These are phyloP conservation scores for Aurelia coerulea DNA, from an alignment of 30 jellyfish, hydroid and myxozoan species.

Conservation along the genomic window DNA sequence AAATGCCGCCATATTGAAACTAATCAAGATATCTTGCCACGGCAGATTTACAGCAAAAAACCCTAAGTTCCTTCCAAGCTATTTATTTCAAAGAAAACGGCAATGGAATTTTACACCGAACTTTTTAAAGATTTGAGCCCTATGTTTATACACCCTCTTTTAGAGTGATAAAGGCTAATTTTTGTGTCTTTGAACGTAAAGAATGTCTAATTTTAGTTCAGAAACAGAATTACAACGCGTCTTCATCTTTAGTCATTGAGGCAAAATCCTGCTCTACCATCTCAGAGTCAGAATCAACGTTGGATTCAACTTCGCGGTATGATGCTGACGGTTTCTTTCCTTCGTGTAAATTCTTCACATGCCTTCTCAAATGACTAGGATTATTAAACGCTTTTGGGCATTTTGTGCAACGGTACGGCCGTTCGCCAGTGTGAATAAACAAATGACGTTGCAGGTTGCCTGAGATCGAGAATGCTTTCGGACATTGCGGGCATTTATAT, in stretches of 20 bases:
- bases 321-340: slow-evolving; percentile 24
- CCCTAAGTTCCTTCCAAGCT: too few relatives aligned
- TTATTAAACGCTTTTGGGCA: slow-evolving; percentile 94
- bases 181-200: too few relatives aligned
- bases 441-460: slow-evolving; percentile 95
- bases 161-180: too few relatives aligned
- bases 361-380: slow-evolving; percentile 95
- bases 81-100: too few relatives aligned
- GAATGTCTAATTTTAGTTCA: too few relatives aligned
- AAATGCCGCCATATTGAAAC: too few relatives aligned
- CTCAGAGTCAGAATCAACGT: slow-evolving; percentile 27
- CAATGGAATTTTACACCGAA: too few relatives aligned
- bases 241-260: slow-evolving; percentile 16
- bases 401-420: slow-evolving; percentile 89
- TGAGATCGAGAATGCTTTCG: slow-evolving; percentile 93
- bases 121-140: too few relatives aligned
- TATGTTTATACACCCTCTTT: too few relatives aligned
- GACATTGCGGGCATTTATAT: slow-evolving; percentile 87
- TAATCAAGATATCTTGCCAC: too few relatives aligned
- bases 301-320: slow-evolving; percentile 7
- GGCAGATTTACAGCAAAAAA: too few relatives aligned
- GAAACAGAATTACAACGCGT: too few relatives aligned
- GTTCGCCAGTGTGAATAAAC: slow-evolving; percentile 92
- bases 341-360: slow-evolving; percentile 84
- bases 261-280: slow-evolving; percentile 22